phyloP scores from a whole-genome alignment of 2,888 invertebrate species.

The Hanleya hanleyi region DNA sequence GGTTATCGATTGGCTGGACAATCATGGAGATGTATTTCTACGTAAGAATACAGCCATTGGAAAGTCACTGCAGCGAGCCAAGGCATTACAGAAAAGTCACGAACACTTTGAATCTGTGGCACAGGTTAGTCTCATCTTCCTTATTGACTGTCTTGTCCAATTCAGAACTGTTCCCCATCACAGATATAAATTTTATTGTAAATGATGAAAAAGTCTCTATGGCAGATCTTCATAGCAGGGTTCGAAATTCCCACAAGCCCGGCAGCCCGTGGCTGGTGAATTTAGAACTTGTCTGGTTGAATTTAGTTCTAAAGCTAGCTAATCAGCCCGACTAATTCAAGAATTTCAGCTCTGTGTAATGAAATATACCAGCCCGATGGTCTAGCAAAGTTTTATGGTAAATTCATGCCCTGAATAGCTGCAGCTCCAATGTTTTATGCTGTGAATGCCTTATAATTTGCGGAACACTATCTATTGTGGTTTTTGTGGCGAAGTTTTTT shows the following conservation, averaged over 20 bases:
- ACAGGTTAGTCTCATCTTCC: constrained; percentile 80
- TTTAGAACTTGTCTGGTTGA: too few relatives aligned
- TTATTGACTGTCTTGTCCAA: background rate
- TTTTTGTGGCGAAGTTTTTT: too few relatives aligned
- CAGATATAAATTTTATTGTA: background rate
- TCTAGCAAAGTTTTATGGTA: too few relatives aligned
- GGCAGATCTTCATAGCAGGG: background rate
- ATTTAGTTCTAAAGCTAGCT: too few relatives aligned
- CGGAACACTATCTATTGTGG: too few relatives aligned
- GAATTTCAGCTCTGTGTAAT: too few relatives aligned
- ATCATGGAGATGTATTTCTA: constrained; percentile 97
- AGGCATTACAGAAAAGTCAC: constrained; percentile 97
- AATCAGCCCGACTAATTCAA: too few relatives aligned
- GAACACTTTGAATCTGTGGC: constrained; percentile 99
- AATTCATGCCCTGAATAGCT: too few relatives aligned
- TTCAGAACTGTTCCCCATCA: background rate
- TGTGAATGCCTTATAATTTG: background rate
- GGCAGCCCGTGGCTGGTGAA: too few relatives aligned
- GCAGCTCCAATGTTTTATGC: background rate
- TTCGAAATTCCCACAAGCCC: too few relatives aligned
- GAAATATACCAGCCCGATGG: too few relatives aligned
- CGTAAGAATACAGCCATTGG: constrained; percentile 98
- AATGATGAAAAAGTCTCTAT: background rate
- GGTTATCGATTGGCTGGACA: constrained; percentile 97
- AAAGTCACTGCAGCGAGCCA: constrained; percentile 93